Evolutionary conservation across 2,797 vertebrate species (phyloP), one percentile per base, ranked within the genome.

Genomic region (Avahi laniger): DNA sequence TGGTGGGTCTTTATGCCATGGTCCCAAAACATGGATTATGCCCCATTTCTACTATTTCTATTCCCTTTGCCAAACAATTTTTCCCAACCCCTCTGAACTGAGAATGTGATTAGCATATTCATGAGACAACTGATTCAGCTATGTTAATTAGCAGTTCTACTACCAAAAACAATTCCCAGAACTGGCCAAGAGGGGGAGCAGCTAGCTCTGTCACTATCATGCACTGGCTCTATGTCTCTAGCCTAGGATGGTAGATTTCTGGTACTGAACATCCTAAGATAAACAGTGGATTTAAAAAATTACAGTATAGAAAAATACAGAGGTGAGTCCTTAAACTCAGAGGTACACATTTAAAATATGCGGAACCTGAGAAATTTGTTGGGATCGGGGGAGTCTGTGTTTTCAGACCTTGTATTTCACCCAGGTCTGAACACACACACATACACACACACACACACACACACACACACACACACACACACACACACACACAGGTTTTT

Each of bases 41-140:
- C 30, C 75, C 38, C 48, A 93, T 52, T 94, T 95, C 57, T 88
- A 89, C 61, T 75, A 89, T 86, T 94, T 91, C 73, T 96, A 95
- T 92, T 95, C 46, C 85, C 63, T 96, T 89, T 96, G 93, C 89
- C 93, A 76, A 93, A 86, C 70, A 86, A 93, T 91, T 97, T 95
- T 95, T 93, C 89, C 82, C 93, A 91, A 94, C 75, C 6, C 59
- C 75, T 70, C 48, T 65, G 63, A 94, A 96, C 91, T 48, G 46
- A 86, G 75, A 69, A 18, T 38, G 73, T 94, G 4, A 97, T 97
- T 97, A 97, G 89, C 97, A 97, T 97, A 97, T 96, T 97, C 89
- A 97, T 96, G 94, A 97, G 95, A 92, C n/a, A 96, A 97, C 63
- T 79, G 83, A 93, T 96, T 96, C 83, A 87, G 72, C 72, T 96